Evolutionary conservation across 2,888 invertebrate genomes (phyloP), one percentile per base, ranked within the genome.

Genomic region (Dioctria linearis): DNA sequence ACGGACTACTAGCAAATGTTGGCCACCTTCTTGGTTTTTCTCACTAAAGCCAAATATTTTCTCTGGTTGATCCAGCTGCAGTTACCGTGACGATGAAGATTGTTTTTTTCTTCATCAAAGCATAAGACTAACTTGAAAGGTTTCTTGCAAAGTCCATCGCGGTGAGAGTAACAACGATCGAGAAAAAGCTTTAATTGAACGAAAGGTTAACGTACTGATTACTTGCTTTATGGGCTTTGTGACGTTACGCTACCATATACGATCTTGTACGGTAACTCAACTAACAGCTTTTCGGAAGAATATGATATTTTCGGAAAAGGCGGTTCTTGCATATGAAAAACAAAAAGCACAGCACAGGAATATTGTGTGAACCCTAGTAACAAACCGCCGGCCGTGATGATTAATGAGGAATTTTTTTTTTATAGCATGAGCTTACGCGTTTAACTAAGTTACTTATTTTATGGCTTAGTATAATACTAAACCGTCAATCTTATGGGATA

Each of bases 1-100:
- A 79, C 79, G 79, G 79, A 81, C 67, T n/a, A 81, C 76, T 76
- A 75, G n/a, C 79, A 76, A 81, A 81, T 80, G 81, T 9, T 63
- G 42, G 75, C 40, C 40, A 61, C 67, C 63, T 59, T 76, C 67
- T 79, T 69, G 61, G 63, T 51, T 51, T 79, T 73, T 79, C 79
- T 67, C 81, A 67, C n/a, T 46, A 9, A 54, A 69, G 80, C 61
- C 54, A 9, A 11, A 54, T n/a, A 51, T 51, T 71, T 71, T 71
- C 71, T 71, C 71, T 11, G 65, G n/a, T 40, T 0, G 71, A 11
- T 39, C 51, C 43, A 37, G 51, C 51, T 51, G 54, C 46, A 69
- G 71, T 39, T 39, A 51, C n/a, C n/a, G 54, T 51, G 71, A 57
- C 39, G 71, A 39, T 40, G 39, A 57, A 71, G 42, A 51, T 59